These are phyloP conservation scores for Neoaliturus tenellus DNA, from an alignment of 2,888 invertebrate species.

Conservation along the genomic window DNA sequence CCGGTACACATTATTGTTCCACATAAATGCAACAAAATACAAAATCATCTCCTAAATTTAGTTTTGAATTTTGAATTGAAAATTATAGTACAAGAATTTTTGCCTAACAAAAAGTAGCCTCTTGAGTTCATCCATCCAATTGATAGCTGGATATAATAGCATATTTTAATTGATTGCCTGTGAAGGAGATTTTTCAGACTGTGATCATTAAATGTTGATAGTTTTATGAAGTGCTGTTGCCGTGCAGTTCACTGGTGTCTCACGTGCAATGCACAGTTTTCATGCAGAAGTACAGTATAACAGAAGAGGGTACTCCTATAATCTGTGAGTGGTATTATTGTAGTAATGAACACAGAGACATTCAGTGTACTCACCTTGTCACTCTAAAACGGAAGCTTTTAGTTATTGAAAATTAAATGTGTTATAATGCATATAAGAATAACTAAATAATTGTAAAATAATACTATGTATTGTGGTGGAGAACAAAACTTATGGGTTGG, in stretches of 20 bases:
- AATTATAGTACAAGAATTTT: too few species aligned
- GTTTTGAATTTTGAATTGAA: too few species aligned
- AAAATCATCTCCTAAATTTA: too few species aligned
- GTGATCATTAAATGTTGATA: too few species aligned
- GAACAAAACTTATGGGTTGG: slow-evolving; percentile 74
- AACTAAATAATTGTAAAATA: slow-evolving; percentile 11
- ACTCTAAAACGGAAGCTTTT: slow-evolving; percentile 1
- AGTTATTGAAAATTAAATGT: neutral
- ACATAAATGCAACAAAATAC: too few species aligned
- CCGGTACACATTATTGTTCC: too few species aligned
- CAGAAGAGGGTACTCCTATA: neutral
- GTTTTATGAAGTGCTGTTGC: neutral
- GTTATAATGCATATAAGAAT: neutral
- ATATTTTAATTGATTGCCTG: too few species aligned
- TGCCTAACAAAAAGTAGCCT: too few species aligned
- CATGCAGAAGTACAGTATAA: slow-evolving; percentile 22
- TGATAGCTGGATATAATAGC: too few species aligned
- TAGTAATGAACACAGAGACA: neutral
- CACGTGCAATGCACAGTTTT: slow-evolving; percentile 15
- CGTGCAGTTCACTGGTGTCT: slow-evolving; percentile 6
- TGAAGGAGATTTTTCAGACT: too few species aligned
- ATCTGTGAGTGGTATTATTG: too few species aligned
- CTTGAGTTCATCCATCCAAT: too few species aligned
- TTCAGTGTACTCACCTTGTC: neutral
- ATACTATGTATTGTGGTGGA: neutral